Evolutionary conservation across 2,797 vertebrate genomes (phyloP).

Genomic region (Gouania willdenowi): DNA sequence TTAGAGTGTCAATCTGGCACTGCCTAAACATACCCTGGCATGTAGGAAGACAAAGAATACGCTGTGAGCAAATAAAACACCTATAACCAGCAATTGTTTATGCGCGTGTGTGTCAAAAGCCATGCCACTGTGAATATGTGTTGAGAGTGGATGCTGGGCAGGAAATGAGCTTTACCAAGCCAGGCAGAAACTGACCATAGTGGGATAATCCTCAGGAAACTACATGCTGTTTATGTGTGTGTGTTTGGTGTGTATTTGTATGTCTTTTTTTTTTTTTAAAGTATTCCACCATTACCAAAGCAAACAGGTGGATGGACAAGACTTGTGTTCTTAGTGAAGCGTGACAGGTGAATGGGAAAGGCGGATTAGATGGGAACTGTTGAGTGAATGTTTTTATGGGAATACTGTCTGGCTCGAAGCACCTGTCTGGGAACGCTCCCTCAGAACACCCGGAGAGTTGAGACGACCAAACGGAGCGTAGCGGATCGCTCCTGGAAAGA

Average conservation of each 20-base stretch:
- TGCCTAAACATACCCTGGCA: conserved; percentile 52
- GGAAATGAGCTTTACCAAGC: conserved; percentile 73
- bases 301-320: conserved; percentile 73
- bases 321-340: conserved; percentile 64
- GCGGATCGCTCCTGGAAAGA: conserved; percentile 74
- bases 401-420: conserved; percentile 75
- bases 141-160: conserved; percentile 68
- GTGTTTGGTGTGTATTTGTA: neutral
- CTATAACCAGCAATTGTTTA: conserved; percentile 40
- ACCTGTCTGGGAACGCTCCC: conserved; percentile 65
- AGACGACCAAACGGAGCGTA: conserved; percentile 68
- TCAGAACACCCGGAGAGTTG: conserved; percentile 51
- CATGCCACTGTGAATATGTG: conserved; percentile 12
- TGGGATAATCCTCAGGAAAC: conserved; percentile 70
- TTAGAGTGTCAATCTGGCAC: conserved; percentile 64
- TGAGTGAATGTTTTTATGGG: conserved; percentile 61
- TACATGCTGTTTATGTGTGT: conserved; percentile 51
- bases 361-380: conserved; percentile 65
- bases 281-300: conserved; percentile 67
- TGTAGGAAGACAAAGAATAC: conserved; percentile 35
- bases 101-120: conserved; percentile 27
- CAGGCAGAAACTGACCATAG: conserved; percentile 70
- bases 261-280: conserved; percentile 18
- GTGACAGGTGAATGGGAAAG: conserved; percentile 63
- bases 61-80: conserved; percentile 48